phyloP scores from a whole-genome alignment of 2,888 invertebrate genomes.

The Steinernema scapterisci region DNA sequence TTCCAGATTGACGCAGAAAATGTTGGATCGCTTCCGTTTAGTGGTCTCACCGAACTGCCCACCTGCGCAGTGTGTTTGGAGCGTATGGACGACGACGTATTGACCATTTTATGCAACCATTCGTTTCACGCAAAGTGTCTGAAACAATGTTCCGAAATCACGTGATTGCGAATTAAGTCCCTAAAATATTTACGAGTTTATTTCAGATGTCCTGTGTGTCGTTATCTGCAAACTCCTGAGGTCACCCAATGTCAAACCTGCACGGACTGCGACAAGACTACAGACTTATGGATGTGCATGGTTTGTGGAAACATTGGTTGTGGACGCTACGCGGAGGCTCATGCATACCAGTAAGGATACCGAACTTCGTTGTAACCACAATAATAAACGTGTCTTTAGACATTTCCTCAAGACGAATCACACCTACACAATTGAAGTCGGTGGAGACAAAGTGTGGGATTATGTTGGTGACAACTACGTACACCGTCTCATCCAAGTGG shows the following conservation, averaged over 20 bases:
- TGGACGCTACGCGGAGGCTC: constrained; percentile 85
- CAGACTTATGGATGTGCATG: constrained; percentile 92
- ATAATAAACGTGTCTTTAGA: constrained; percentile 70
- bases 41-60: constrained; percentile 79
- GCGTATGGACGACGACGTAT: constrained; percentile 90
- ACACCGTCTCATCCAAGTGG: constrained; percentile 91
- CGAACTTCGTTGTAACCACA: too few relatives aligned
- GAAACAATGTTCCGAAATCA: constrained; percentile 91
- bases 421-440: constrained; percentile 89
- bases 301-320: constrained; percentile 98
- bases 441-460: constrained; percentile 93
- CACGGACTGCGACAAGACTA: constrained; percentile 74
- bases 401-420: constrained; percentile 94
- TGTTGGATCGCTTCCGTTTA: background rate
- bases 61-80: constrained; percentile 96
- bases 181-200: too few relatives aligned
- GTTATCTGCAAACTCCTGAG: constrained; percentile 85
- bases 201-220: constrained; percentile 91
- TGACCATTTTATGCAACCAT: constrained; percentile 97
- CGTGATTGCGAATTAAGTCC: too few relatives aligned
- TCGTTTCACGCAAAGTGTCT: constrained; percentile 94
- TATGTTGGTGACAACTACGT: constrained; percentile 97
- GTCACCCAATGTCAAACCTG: constrained; percentile 73
- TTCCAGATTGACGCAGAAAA: background rate
- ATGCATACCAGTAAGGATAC: constrained; percentile 78